Evolutionary conservation across 2,888 invertebrate species (phyloP).

Genomic region (Helleia helle): DNA sequence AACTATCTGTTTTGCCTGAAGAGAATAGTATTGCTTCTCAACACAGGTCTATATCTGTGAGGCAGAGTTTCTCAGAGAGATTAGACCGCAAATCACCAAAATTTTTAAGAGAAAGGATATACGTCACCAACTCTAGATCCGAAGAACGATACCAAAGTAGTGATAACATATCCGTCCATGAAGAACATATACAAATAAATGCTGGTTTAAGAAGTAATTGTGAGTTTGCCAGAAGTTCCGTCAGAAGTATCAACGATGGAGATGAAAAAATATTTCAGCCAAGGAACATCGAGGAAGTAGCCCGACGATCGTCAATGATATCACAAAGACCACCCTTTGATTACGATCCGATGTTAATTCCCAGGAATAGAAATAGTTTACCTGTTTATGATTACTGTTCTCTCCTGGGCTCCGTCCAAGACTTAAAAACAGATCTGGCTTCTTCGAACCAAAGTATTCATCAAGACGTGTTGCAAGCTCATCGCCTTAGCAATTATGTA

Average conservation of each 20-base stretch:
- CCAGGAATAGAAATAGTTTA: constrained; percentile 64
- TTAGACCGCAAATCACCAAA: constrained; percentile 62
- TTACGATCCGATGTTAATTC: constrained; percentile 65
- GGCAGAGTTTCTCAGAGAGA: constrained; percentile 70
- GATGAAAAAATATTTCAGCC: constrained; percentile 42
- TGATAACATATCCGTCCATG: constrained; percentile 65
- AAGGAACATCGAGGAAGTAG: constrained; percentile 44
- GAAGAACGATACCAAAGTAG: constrained; percentile 75
- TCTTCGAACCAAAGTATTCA: constrained; percentile 70
- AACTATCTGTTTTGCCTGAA: constrained; percentile 83
- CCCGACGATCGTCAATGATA: constrained; percentile 61
- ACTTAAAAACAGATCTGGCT: constrained; percentile 53
- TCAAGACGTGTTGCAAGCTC: constrained; percentile 74
- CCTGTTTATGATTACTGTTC: constrained; percentile 64
- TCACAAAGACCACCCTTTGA: constrained; percentile 56
- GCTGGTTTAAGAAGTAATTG: constrained; percentile 45
- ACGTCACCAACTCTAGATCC: constrained; percentile 68
- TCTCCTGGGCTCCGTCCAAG: constrained; percentile 50
- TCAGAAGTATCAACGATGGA: constrained; percentile 57
- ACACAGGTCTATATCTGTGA: constrained; percentile 59
- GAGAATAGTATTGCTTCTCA: constrained; percentile 76
- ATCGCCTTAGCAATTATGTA: constrained; percentile 81
- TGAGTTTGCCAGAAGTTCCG: constrained; percentile 53
- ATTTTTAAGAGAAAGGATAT: constrained; percentile 51
- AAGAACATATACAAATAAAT: constrained; percentile 58